phyloP scores from a whole-genome alignment of 2,113 vertebrate species.

The Callorhinus ursinus region DNA sequence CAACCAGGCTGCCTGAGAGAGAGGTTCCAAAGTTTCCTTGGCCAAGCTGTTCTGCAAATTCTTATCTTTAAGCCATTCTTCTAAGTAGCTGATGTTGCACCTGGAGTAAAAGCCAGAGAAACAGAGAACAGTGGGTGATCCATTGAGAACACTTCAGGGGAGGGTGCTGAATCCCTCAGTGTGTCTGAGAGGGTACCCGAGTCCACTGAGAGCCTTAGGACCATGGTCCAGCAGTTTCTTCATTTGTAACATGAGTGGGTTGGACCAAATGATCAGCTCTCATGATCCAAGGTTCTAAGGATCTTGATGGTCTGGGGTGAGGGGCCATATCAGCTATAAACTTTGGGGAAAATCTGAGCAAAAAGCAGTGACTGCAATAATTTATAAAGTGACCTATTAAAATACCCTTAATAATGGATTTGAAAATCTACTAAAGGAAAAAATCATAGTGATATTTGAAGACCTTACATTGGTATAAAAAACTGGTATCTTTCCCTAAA shows the following conservation, averaged over 20 bases:
- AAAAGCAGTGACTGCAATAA: neutral
- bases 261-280: neutral
- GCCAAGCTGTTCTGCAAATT: slow-evolving; percentile 90
- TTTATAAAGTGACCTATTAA: neutral
- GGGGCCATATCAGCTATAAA: neutral
- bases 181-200: neutral
- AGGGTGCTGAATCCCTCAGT: neutral
- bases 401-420: neutral
- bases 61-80: slow-evolving; percentile 98
- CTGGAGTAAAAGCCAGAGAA: slow-evolving; percentile 81
- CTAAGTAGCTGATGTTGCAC: slow-evolving; percentile 98
- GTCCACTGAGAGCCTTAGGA: neutral
- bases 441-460: neutral
- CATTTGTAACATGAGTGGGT: neutral
- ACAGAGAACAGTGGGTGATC: neutral
- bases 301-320: neutral
- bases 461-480: neutral
- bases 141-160: neutral
- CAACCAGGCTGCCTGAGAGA: slow-evolving; percentile 96
- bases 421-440: neutral
- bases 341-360: neutral
- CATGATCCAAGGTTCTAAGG: neutral
- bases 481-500: neutral
- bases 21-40: slow-evolving; percentile 93
- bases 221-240: neutral